Base-by-base conservation (phyloP, 2,113 vertebrate genomes). In the Anthoscopus minutus region DNA sequence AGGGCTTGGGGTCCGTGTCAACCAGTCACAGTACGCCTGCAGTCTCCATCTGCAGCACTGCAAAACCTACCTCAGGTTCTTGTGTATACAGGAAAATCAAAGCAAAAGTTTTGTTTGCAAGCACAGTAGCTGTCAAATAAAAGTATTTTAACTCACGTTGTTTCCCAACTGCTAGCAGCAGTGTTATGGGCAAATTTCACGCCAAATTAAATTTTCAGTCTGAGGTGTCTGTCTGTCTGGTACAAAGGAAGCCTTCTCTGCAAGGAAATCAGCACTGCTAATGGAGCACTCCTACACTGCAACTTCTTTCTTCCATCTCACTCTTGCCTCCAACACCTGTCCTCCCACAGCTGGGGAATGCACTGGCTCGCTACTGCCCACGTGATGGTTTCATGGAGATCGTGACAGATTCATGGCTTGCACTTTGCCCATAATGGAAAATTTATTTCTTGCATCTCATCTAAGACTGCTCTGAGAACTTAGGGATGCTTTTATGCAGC, bases 131-230 rank as follows among this genome's bases (percentile, higher is more conserved):
- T 73, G 64, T 88, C 85, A 94, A 94, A 89, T 65, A 82, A 47
- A 96, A 88, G 54, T 72, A 84, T 64, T 82, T 73, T 54, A 93
- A 85, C 18, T 73, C 17, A 18, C 92, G 92, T 73, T 94, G 85
- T 74, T 94, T 89, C 81, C 44, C 65, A 97, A 54, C 45, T 76
- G 64, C 58, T 86, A 79, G 71, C 71, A 83, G 47, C 38, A 79
- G 48, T 25, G 47, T 92, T 94, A 76, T 22, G 48, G 65, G 47
- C 50, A 89, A 94, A 95, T 79, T 81, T 92, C 23, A 64, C 11
- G 2, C 81, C 83, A 96, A 92, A 93, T 86, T 93, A 86, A 89
- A 88, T 81, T 83, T 84, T 28, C 88, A 72, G 57, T 86, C 92
- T 50, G 54, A 62, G 33, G n/a, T 91, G 58, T 83, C 89, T 47